Percentiles rank a stretch among this genome's conserved stretches.
Conservation (phyloP, 1,140 invertebrate species). For the Triops longicaudatus region DNA sequence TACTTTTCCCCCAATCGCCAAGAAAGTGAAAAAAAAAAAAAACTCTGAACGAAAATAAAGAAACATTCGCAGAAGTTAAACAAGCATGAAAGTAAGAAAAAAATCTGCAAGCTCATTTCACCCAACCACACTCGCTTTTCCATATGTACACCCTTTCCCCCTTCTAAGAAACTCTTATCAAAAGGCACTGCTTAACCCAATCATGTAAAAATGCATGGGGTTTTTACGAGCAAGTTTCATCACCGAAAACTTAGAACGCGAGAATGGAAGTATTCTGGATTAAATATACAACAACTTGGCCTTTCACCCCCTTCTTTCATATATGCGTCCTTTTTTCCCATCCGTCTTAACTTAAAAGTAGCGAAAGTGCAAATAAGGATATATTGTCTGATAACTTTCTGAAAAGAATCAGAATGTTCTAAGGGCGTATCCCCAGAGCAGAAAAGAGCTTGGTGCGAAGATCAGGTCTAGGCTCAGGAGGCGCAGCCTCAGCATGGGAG, state of each 20-base stretch:
- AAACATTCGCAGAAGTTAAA: not conserved
- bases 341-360: not conserved
- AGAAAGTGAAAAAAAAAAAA: not conserved
- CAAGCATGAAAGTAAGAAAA: slow-evolving; percentile 20
- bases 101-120: slow-evolving; percentile 29
- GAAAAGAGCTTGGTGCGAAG: slow-evolving; percentile 54
- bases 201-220: not conserved
- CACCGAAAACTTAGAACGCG: not conserved
- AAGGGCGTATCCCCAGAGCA: slow-evolving; percentile 47
- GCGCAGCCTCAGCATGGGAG: slow-evolving; percentile 24
- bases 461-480: slow-evolving; percentile 40
- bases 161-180: not conserved
- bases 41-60: not conserved
- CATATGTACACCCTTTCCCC: not conserved
- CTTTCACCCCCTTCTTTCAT: slow-evolving; percentile 26
- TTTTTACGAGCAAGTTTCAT: not conserved
- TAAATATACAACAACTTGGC: slow-evolving; percentile 24
- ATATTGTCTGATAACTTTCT: not conserved
- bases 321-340: too few species aligned
- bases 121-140: slow-evolving; percentile 31
- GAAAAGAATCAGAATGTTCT: not conserved
- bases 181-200: not conserved
- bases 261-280: not conserved
- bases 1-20: not conserved
- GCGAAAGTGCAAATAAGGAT: not conserved